These are phyloP conservation scores for Sebastes variabilis DNA, from an alignment of 2,797 vertebrate genomes.

Conservation along the genomic window DNA sequence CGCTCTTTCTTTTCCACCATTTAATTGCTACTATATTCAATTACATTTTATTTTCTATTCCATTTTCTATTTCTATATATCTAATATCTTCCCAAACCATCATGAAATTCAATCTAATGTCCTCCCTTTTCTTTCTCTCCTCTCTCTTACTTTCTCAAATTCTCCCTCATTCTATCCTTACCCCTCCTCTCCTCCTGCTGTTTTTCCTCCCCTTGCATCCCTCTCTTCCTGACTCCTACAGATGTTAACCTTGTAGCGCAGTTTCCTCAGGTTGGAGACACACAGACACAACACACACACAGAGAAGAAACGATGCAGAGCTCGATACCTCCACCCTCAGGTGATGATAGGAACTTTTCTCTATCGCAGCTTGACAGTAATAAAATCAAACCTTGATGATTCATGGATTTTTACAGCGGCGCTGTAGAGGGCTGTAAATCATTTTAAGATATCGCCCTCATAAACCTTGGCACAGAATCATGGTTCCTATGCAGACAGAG, in stretches of 20 bases:
- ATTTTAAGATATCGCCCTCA: slow-evolving; percentile 56
- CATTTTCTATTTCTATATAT: background rate
- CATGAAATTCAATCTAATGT: slow-evolving; percentile 1
- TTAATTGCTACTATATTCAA: background rate
- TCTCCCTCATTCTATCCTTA: background rate
- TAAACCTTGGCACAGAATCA: slow-evolving; percentile 56
- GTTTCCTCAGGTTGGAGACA: slow-evolving; percentile 72
- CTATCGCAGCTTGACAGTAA: slow-evolving; percentile 32
- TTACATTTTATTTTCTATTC: slow-evolving; percentile 6
- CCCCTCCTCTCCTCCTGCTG: background rate
- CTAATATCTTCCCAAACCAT: background rate
- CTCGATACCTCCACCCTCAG: slow-evolving; percentile 84
- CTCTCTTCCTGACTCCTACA: slow-evolving; percentile 63
- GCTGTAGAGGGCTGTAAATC: slow-evolving; percentile 67
- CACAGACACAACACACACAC: background rate
- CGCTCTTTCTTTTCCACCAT: background rate
- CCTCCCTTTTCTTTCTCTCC: background rate
- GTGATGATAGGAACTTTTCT: slow-evolving; percentile 39
- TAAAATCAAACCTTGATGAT: slow-evolving; percentile 72
- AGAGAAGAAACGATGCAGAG: slow-evolving; percentile 47
- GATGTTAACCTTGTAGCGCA: slow-evolving; percentile 78
- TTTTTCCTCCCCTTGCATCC: slow-evolving; percentile 30
- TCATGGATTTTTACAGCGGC: slow-evolving; percentile 63
- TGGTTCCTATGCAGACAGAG: slow-evolving; percentile 58
- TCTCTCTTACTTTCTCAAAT: background rate